These are phyloP conservation scores for Jacana jacana DNA, from an alignment of 2,113 vertebrate genomes.

Conservation along the genomic window DNA sequence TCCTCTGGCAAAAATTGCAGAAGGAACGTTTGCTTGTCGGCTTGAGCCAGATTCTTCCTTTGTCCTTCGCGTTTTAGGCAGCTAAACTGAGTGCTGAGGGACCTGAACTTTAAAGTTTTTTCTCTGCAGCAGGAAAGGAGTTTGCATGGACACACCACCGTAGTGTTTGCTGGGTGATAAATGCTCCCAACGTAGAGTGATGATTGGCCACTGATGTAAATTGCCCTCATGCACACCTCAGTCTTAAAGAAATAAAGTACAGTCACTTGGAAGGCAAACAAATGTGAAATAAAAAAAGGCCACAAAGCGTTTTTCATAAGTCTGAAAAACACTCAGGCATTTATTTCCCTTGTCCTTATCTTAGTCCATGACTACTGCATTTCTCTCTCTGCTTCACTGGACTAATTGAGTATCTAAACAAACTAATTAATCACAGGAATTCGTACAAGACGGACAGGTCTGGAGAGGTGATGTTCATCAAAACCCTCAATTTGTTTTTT, in stretches of 20 bases:
- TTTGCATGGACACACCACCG: not conserved
- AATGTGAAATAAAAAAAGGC: conserved; percentile 45
- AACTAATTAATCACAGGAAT: conserved; percentile 95
- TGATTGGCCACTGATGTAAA: conserved; percentile 57
- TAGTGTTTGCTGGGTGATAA: conserved; percentile 19
- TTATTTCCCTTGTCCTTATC: conserved; percentile 75
- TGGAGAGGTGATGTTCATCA: conserved; percentile 95
- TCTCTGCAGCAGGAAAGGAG: not conserved
- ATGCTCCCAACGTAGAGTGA: not conserved
- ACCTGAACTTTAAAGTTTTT: not conserved
- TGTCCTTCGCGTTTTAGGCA: not conserved
- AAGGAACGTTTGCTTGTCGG: not conserved
- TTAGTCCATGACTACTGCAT: conserved; percentile 61
- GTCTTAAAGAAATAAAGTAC: conserved; percentile 57
- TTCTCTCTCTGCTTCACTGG: conserved; percentile 86
- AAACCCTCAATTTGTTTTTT: conserved; percentile 90
- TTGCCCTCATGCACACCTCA: conserved; percentile 39
- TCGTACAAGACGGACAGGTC: conserved; percentile 92
- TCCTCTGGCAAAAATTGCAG: not conserved
- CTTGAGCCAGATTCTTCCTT: not conserved
- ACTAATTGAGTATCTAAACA: conserved; percentile 98
- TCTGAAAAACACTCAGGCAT: conserved; percentile 57
- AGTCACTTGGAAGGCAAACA: conserved; percentile 58
- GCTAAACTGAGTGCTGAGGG: not conserved
- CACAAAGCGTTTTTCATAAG: conserved; percentile 53